Evolutionary conservation across 2,113 vertebrate species (phyloP), one percentile per base, ranked within the genome.

Genomic region (Myotis davidii): DNA sequence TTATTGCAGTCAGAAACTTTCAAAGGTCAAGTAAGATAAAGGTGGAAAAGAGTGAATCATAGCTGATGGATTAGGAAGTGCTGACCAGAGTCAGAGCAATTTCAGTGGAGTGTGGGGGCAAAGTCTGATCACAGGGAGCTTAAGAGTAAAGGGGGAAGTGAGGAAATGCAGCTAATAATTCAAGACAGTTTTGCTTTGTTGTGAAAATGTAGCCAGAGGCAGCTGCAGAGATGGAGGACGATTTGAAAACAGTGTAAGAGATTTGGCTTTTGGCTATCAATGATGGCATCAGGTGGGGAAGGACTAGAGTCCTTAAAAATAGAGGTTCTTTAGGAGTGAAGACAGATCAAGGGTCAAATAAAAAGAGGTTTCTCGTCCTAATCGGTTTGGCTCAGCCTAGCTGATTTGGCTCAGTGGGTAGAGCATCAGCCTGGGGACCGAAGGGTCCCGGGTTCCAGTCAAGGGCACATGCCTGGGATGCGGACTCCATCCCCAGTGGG

Each of bases 171-270:
- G 34, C 21, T 34, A 74, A 67, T 25, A 91, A 91, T 42, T 81
- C 5, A 45, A 91, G 59, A 85, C 23, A 56, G 59, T 52, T 82
- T 67, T 79, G 70, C n/a, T 92, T 90, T 74, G 79, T 39, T 94
- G 61, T 76, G 82, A 74, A 87, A 69, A 61, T 17, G 37, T 23
- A 84, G 37, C 39, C 18, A 52, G 76, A 64, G 34, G 65, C 18
- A 27, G 70, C 1, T 45, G 23, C 6, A 37, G 81, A 21, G 50
- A 10, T 29, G 21, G 3, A 52, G 6, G 52, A 39, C 37, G 59
- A 54, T 37, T 59, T 72, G 67, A 84, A 95, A 52, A 59, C 37
- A 52, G 48, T 34, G 70, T 25, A 32, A 70, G 25, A 79, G 25
- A 70, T 61, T 59, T 52, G 37, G 72, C 8, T 34, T 52, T 48